Evolutionary conservation across 2,797 vertebrate genomes (phyloP).

Genomic region (Megalops cyprinoides): DNA sequence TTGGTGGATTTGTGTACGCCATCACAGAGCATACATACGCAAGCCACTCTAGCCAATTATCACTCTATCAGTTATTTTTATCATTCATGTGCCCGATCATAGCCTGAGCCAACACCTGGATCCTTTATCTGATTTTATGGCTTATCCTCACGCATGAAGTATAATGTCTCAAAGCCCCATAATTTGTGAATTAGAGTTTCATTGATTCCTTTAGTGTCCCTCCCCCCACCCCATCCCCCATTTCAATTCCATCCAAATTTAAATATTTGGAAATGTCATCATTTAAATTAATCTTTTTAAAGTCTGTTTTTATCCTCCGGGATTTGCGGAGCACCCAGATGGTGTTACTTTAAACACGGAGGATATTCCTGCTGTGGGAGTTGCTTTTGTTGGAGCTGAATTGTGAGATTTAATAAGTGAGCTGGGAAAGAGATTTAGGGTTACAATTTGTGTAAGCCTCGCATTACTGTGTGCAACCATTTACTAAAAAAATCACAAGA

Average conservation of each 20-base stretch:
- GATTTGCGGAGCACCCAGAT: constrained; percentile 33
- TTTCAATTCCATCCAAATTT: constrained; percentile 36
- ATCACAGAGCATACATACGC: background rate
- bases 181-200: background rate
- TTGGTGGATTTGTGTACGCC: background rate
- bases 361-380: constrained; percentile 22
- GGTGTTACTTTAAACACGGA: constrained; percentile 36
- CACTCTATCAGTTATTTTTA: background rate
- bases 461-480: constrained; percentile 50
- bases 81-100: too few relatives aligned
- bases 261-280: constrained; percentile 43
- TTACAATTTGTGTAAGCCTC: constrained; percentile 50
- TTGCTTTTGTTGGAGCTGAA: constrained; percentile 45
- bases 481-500: constrained; percentile 45
- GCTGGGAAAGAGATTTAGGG: constrained; percentile 50
- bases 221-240: background rate
- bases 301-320: constrained; percentile 39
- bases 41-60: background rate
- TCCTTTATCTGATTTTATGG: background rate
- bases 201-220: background rate
- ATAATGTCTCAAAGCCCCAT: background rate
- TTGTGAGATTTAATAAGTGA: constrained; percentile 52
- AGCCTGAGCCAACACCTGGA: background rate
- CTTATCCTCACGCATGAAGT: background rate
- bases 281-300: constrained; percentile 35